phyloP scores from a whole-genome alignment of 2,113 vertebrate genomes.

The Ochotona princeps region DNA sequence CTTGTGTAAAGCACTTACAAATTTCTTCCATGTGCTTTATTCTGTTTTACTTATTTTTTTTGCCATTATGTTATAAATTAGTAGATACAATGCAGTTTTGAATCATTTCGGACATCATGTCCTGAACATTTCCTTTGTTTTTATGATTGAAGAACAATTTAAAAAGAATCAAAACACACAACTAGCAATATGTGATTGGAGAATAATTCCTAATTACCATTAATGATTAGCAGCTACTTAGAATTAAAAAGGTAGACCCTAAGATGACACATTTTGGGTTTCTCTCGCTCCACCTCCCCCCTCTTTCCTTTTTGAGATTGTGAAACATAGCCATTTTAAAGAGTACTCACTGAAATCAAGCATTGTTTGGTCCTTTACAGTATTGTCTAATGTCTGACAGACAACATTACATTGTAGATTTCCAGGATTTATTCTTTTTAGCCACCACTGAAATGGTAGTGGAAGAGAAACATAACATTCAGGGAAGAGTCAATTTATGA shows the following conservation, averaged over 20 bases:
- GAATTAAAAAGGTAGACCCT: neutral
- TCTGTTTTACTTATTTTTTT: conserved; percentile 13
- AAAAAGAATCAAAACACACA: conserved; percentile 2
- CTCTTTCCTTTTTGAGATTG: neutral
- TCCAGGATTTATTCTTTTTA: neutral
- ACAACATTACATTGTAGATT: neutral
- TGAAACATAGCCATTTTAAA: neutral
- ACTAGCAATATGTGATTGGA: neutral
- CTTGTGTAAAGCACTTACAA: conserved; percentile 29
- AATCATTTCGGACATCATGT: neutral
- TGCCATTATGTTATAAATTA: neutral
- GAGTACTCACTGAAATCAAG: neutral
- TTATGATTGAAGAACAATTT: conserved; percentile 15
- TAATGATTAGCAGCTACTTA: neutral
- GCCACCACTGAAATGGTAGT: neutral
- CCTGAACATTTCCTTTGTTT: neutral
- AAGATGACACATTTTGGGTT: neutral
- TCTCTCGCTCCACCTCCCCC: too few relatives aligned
- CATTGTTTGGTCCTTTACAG: neutral
- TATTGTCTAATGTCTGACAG: neutral
- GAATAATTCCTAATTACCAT: conserved; percentile 32
- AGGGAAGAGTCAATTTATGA: neutral
- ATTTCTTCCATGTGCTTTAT: neutral
- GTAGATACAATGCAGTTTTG: neutral
- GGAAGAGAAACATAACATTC: neutral